These are phyloP conservation scores for Etheostoma perlongum DNA, from an alignment of 2,797 vertebrate species.

Conservation along the genomic window DNA sequence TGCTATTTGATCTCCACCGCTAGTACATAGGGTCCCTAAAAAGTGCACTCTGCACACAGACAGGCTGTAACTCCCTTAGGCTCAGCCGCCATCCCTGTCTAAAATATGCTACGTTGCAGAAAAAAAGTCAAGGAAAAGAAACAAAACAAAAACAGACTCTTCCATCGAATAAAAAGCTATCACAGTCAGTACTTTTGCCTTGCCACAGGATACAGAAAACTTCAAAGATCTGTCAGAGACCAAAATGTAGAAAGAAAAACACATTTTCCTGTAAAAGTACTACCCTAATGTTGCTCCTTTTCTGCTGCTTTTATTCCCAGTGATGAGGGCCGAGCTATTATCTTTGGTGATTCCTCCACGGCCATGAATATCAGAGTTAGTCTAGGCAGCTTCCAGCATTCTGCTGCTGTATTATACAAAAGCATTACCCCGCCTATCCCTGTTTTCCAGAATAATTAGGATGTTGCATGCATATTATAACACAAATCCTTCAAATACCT, in stretches of 20 bases:
- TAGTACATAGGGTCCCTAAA: slow-evolving; percentile 51
- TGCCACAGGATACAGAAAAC: slow-evolving; percentile 76
- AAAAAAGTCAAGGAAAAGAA: slow-evolving; percentile 51
- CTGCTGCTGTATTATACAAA: slow-evolving; percentile 32
- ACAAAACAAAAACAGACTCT: slow-evolving; percentile 64
- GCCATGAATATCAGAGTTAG: slow-evolving; percentile 68
- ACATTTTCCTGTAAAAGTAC: slow-evolving; percentile 21
- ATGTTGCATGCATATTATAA: slow-evolving; percentile 51
- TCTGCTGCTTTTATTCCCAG: slow-evolving; percentile 46
- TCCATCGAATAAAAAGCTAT: slow-evolving; percentile 63
- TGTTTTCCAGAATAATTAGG: slow-evolving; percentile 50
- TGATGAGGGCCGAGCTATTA: slow-evolving; percentile 44
- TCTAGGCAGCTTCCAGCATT: slow-evolving; percentile 55
- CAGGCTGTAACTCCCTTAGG: slow-evolving; percentile 57
- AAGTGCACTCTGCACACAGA: slow-evolving; percentile 48
- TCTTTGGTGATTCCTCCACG: slow-evolving; percentile 45
- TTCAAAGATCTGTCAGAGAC: slow-evolving; percentile 76
- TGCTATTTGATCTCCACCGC: slow-evolving; percentile 55
- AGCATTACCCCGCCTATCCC: slow-evolving; percentile 26
- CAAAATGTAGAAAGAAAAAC: slow-evolving; percentile 26
- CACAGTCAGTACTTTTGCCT: slow-evolving; percentile 63
- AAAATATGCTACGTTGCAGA: slow-evolving; percentile 63
- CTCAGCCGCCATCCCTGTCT: slow-evolving; percentile 60
- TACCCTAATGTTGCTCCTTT: background rate
- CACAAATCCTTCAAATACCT: slow-evolving; percentile 67